These are phyloP conservation scores for Proteles cristata DNA, from an alignment of 2,113 vertebrate species.

Conservation along the genomic window DNA sequence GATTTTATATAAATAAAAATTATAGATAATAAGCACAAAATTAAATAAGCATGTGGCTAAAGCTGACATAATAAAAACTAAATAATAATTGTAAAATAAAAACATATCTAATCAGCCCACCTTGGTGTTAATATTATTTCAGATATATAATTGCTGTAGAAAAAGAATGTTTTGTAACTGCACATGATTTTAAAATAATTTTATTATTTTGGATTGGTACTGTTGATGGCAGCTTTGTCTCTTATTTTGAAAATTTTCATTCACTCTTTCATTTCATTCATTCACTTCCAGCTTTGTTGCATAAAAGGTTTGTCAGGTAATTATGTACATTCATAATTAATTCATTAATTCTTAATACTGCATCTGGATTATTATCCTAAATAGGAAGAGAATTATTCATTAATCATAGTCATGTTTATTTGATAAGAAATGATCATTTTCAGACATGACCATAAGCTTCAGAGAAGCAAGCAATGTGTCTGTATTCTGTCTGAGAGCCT, in stretches of 20 bases:
- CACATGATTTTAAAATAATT: not conserved
- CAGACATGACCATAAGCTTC: not conserved
- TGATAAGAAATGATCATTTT: not conserved
- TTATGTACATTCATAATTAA: not conserved
- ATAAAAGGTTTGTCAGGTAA: constrained; percentile 7
- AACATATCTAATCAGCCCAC: not conserved
- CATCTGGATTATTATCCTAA: constrained; percentile 6
- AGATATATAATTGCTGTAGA: not conserved
- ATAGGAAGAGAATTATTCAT: not conserved
- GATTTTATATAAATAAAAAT: constrained; percentile 48
- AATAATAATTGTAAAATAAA: not conserved
- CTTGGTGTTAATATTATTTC: not conserved
- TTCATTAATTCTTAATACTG: not conserved
- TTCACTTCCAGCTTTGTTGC: not conserved
- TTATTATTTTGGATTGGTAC: not conserved
- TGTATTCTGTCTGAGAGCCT: not conserved
- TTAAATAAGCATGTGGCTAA: constrained; percentile 14
- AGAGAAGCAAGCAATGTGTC: not conserved
- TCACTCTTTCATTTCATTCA: not conserved
- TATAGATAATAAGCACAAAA: not conserved
- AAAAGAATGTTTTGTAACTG: constrained; percentile 37
- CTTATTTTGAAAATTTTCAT: not conserved
- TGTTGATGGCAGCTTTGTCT: constrained; percentile 4
- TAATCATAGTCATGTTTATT: not conserved
- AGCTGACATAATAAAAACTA: constrained; percentile 10